These are phyloP conservation scores for Beris chalybata DNA, from an alignment of 2,888 invertebrate species.

Conservation along the genomic window DNA sequence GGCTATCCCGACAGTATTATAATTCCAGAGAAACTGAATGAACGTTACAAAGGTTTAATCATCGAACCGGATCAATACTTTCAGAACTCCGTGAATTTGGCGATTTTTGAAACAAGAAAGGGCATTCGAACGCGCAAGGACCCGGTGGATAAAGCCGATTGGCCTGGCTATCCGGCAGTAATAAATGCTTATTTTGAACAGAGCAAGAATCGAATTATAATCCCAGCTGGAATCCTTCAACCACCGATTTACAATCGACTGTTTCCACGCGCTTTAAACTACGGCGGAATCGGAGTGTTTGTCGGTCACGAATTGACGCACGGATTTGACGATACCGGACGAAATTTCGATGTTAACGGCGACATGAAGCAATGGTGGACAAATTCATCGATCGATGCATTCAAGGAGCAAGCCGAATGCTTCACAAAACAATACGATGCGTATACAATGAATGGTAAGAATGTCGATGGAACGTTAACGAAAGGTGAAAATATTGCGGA, in stretches of 20 bases:
- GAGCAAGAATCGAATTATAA: conserved; percentile 88
- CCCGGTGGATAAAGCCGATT: conserved; percentile 67
- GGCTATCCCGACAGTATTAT: conserved; percentile 90
- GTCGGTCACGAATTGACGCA: conserved; percentile 44
- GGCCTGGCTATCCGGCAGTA: conserved; percentile 82
- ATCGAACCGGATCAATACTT: conserved; percentile 14
- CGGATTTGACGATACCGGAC: conserved; percentile 42
- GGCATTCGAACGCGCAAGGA: neutral
- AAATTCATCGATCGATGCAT: conserved; percentile 36
- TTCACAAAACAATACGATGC: conserved; percentile 42
- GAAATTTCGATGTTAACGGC: conserved; percentile 39
- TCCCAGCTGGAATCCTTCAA: conserved; percentile 91
- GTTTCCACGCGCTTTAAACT: conserved; percentile 64
- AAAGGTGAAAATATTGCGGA: conserved; percentile 43
- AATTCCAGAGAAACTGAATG: conserved; percentile 73
- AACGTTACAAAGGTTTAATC: conserved; percentile 55
- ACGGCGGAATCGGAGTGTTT: conserved; percentile 43
- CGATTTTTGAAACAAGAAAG: conserved; percentile 1
- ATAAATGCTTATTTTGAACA: conserved; percentile 93
- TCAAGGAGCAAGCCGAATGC: conserved; percentile 40
- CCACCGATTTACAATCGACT: conserved; percentile 85
- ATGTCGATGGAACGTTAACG: conserved; percentile 37
- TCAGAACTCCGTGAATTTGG: conserved; percentile 18
- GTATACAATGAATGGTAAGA: conserved; percentile 41
- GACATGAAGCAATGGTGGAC: conserved; percentile 43